Conservation (phyloP, 1,140 invertebrate genomes). For the Drosophila eugracilis region DNA sequence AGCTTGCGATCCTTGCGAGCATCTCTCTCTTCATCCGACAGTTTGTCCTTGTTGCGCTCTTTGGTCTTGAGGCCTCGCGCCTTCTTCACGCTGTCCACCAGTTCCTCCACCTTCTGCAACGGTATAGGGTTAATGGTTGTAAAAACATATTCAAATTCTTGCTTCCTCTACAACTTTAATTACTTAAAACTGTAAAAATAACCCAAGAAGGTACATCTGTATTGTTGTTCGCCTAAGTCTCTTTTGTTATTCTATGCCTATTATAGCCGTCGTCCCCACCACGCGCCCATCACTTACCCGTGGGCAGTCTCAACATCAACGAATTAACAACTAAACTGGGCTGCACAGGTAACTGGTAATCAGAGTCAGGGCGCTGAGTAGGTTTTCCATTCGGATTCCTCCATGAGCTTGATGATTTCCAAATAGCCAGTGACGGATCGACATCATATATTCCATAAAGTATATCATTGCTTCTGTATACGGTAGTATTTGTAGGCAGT, state of each 20-base stretch:
- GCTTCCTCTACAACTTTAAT: neutral
- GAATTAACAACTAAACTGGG: conserved; percentile 71
- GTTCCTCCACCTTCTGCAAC: conserved; percentile 86
- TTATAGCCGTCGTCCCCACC: conserved; percentile 49
- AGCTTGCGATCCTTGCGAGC: conserved; percentile 91
- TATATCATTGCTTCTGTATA: neutral
- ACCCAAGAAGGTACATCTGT: neutral
- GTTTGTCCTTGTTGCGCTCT: conserved; percentile 86
- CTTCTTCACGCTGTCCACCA: conserved; percentile 87
- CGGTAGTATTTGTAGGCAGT: neutral
- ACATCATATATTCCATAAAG: neutral
- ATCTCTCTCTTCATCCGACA: conserved; percentile 88
- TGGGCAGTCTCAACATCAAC: conserved; percentile 67
- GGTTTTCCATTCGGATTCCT: neutral
- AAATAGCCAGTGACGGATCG: neutral
- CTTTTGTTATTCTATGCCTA: neutral
- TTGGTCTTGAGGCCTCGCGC: conserved; percentile 88
- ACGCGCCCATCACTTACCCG: conserved; percentile 83
- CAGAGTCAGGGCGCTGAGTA: conserved; percentile 16
- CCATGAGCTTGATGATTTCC: neutral
- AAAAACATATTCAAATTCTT: conserved; percentile 1
- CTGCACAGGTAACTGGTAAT: conserved; percentile 12
- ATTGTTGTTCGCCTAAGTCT: conserved; percentile 1
- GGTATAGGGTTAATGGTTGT: conserved; percentile 64
- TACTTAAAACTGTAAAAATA: neutral